Conservation (phyloP, 2,113 vertebrate species). For the Spheniscus mendiculus region DNA sequence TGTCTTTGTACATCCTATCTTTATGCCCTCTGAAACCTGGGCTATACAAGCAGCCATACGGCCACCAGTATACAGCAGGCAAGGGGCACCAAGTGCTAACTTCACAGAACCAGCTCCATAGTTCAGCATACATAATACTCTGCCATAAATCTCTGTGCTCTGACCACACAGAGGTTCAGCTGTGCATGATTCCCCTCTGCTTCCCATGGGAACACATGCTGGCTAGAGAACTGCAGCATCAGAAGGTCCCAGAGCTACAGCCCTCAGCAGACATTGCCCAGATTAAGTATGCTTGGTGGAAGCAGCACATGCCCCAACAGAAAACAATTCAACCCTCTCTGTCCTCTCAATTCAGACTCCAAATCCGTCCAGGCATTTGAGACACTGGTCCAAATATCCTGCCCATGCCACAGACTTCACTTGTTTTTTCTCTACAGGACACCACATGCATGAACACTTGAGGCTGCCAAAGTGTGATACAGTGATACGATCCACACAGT, state of each 20-base stretch:
- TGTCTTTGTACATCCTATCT: neutral
- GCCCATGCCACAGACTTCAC: neutral
- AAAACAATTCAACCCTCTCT: neutral
- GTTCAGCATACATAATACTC: neutral
- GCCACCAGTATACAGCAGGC: neutral
- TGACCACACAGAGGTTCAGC: neutral
- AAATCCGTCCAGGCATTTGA: neutral
- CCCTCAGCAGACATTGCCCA: neutral
- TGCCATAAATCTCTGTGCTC: neutral
- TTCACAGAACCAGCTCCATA: neutral
- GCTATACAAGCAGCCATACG: neutral
- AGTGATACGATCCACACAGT: accelerated
- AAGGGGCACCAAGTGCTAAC: neutral
- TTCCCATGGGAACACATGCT: neutral
- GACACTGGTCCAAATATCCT: neutral
- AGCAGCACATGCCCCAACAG: neutral
- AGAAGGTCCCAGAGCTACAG: neutral
- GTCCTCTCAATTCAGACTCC: neutral
- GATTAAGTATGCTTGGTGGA: neutral
- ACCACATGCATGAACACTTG: neutral
- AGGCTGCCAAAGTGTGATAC: neutral
- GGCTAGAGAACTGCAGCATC: neutral
- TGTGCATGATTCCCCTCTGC: neutral
- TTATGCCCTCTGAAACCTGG: neutral
- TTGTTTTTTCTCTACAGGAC: neutral